Evolutionary conservation across 2,113 vertebrate species (phyloP), one percentile per base, ranked within the genome.

Genomic region (Nymphicus hollandicus): DNA sequence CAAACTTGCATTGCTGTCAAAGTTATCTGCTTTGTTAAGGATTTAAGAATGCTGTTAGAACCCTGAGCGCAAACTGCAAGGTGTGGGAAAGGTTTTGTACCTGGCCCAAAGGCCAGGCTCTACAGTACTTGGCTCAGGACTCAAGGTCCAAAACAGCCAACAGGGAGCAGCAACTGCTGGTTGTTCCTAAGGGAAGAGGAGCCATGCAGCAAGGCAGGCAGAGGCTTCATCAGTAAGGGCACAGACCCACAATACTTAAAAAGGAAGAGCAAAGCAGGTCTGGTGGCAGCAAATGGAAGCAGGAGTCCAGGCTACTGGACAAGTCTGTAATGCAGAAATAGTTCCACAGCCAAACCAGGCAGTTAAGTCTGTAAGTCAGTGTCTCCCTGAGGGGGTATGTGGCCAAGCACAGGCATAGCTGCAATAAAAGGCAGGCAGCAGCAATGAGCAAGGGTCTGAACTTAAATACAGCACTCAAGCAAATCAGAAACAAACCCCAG

Each of bases 21-120:
- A 53, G 43, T 58, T 84, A 29, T 25, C 43, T 61, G 49, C 61
- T 80, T 73, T 53, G 13, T 58, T 61, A 61, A 76, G 17, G 15
- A 80, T 55, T 83, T 80, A 53, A 22, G 49, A 88, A 53, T 13
- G 19, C 18, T 65, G 27, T 33, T n/a, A 47, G 46, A 35, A 63
- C 23, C 24, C 35, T 68, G 47, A 63, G 22, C 0, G 0, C 22
- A 60, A 23, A 58, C 29, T 65, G 31, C 1, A 2, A 65, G 43
- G 19, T 31, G 16, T 11, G 9, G 18, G 6, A 60, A 66, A 71
- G 8, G 22, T 47, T 60, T 70, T 58, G 39, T 44, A 47, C 25
- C 56, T 58, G 33, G 25, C 20, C 14, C 28, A 43, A 64, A 65
- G 17, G 5, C 31, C 46, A 61, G 25, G 24, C 24, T 53, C 10